Percentiles rank a stretch among this genome's conserved stretches.
phyloP scores from a whole-genome alignment of 2,113 vertebrate species.

The Puffinus mauretanicus region DNA sequence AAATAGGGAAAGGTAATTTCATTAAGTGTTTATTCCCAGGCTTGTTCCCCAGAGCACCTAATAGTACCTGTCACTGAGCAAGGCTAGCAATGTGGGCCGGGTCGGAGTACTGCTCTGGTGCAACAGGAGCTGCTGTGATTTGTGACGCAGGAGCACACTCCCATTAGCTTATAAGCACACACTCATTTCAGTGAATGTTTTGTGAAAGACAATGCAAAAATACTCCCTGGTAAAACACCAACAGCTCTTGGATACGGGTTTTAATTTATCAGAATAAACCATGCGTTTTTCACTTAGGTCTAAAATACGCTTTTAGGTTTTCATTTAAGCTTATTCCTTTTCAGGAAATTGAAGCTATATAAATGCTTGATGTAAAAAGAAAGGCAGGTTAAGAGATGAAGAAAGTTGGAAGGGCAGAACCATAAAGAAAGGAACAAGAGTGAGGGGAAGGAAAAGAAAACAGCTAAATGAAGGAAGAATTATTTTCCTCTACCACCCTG shows the following conservation, averaged over 20 bases:
- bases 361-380: background rate
- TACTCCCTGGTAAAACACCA: background rate
- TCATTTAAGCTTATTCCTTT: background rate
- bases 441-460: background rate
- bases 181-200: background rate
- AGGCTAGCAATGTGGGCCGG: background rate
- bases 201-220: background rate
- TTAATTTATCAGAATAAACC: background rate
- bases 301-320: background rate
- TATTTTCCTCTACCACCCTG: background rate
- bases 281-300: background rate
- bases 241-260: background rate
- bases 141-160: background rate
- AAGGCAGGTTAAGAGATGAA: background rate
- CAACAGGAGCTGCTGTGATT: background rate
- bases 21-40: background rate
- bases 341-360: background rate
- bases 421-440: background rate
- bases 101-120: background rate
- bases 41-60: background rate
- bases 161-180: background rate
- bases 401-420: background rate
- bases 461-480: background rate
- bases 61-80: background rate
- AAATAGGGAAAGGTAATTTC: background rate